These are phyloP conservation scores for Micromys minutus DNA, from an alignment of 2,113 vertebrate genomes.

Conservation along the genomic window DNA sequence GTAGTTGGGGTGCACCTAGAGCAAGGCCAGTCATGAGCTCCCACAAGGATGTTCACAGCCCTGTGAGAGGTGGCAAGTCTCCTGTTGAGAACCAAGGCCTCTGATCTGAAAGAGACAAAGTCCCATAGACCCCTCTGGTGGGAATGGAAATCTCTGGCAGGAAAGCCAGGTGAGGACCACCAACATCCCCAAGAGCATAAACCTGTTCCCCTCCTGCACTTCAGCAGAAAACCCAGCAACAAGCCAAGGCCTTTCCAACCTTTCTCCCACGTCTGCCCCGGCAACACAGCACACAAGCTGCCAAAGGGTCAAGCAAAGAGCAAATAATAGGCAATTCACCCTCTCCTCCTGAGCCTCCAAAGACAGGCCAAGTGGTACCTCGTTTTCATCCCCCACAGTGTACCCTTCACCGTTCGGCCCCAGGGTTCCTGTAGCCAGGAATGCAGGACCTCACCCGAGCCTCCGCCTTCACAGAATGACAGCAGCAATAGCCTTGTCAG, in stretches of 20 bases:
- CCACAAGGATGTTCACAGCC: not conserved
- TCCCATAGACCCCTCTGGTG: not conserved
- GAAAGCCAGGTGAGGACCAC: not conserved
- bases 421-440: not conserved
- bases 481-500: not conserved
- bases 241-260: not conserved
- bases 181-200: not conserved
- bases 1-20: not conserved
- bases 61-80: not conserved
- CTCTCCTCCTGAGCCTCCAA: not conserved
- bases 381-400: not conserved
- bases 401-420: not conserved
- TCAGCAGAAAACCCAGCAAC: not conserved
- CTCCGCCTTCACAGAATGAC: not conserved
- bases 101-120: not conserved
- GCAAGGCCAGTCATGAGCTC: not conserved
- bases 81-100: not conserved
- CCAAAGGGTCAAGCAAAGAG: not conserved
- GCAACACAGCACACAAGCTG: not conserved
- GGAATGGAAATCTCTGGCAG: not conserved
- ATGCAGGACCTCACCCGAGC: not conserved
- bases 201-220: not conserved
- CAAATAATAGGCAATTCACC: not conserved
- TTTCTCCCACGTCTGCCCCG: not conserved
- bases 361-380: not conserved